phyloP scores from a whole-genome alignment of 1,140 invertebrate species.

The Helicoverpa zea region DNA sequence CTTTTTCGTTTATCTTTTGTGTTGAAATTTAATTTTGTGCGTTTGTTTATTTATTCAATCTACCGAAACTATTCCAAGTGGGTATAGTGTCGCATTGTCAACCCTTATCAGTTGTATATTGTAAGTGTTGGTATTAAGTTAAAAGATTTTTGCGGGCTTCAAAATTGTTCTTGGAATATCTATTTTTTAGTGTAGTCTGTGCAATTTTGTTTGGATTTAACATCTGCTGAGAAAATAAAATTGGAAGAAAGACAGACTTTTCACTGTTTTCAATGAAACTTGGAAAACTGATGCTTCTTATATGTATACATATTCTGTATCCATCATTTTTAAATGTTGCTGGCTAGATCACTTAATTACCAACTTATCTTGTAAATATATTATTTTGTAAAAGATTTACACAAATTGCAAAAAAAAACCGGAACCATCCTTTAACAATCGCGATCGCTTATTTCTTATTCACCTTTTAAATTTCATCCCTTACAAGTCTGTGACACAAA shows the following conservation, averaged over 20 bases:
- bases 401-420: no score
- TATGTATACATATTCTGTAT: no score
- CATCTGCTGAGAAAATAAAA: no score
- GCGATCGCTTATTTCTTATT: background rate
- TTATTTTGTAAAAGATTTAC: no score
- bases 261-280: no score
- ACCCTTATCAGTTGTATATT: conserved; percentile 42
- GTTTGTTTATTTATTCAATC: conserved; percentile 42
- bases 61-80: conserved; percentile 42
- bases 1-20: conserved; percentile 14
- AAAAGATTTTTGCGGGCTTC: background rate
- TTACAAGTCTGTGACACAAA: conserved; percentile 34
- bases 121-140: conserved; percentile 5
- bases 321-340: no score
- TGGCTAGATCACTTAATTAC: no score
- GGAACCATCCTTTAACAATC: no score
- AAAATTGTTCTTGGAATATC: background rate
- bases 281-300: no score
- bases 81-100: conserved; percentile 45
- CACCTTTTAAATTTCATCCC: conserved; percentile 16
- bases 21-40: conserved; percentile 33
- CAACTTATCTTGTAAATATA: background rate
- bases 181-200: background rate
- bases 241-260: no score
- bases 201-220: background rate